A percentile compares a stretch with the other conserved stretches of the same genome.
Conservation (phyloP, 64 coral and sea anemone species). For the Hydrozoanthus tunicans region DNA sequence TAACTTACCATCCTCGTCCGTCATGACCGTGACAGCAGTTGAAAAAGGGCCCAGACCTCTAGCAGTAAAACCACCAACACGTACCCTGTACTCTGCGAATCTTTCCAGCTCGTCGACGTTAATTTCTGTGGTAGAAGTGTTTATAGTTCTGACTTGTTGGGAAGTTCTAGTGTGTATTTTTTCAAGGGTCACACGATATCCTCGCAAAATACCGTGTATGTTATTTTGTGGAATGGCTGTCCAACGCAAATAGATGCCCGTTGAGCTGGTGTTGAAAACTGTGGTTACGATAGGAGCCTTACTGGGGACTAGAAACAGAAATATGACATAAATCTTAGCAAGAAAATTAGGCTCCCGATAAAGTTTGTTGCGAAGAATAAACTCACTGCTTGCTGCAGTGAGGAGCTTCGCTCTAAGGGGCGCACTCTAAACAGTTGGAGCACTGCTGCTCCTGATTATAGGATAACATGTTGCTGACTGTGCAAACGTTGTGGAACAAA, state of each 20-base stretch:
- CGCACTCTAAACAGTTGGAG: too few relatives aligned
- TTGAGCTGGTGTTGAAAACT: slow-evolving; percentile 24
- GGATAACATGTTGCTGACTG: too few relatives aligned
- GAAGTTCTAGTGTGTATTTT: neutral
- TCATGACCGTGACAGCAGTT: slow-evolving; percentile 25
- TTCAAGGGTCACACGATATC: neutral
- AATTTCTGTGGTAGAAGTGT: neutral
- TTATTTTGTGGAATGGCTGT: neutral
- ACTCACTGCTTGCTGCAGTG: too few relatives aligned
- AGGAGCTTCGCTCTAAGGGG: too few relatives aligned
- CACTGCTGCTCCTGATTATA: too few relatives aligned
- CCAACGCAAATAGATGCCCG: neutral
- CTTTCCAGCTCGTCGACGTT: slow-evolving; percentile 50
- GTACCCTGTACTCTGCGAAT: slow-evolving; percentile 70
- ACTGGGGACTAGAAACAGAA: neutral
- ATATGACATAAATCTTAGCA: neutral
- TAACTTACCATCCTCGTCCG: slow-evolving; percentile 76
- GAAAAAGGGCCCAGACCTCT: slow-evolving; percentile 73
- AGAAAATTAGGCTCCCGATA: too few relatives aligned
- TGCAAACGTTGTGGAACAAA: too few relatives aligned
- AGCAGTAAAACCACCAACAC: slow-evolving; percentile 66
- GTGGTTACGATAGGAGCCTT: neutral
- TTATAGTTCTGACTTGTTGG: neutral
- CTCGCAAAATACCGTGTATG: slow-evolving; percentile 37
- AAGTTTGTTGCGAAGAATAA: too few relatives aligned